These are phyloP conservation scores for Hystrix brachyura DNA, from an alignment of 2,113 vertebrate species.

Conservation along the genomic window DNA sequence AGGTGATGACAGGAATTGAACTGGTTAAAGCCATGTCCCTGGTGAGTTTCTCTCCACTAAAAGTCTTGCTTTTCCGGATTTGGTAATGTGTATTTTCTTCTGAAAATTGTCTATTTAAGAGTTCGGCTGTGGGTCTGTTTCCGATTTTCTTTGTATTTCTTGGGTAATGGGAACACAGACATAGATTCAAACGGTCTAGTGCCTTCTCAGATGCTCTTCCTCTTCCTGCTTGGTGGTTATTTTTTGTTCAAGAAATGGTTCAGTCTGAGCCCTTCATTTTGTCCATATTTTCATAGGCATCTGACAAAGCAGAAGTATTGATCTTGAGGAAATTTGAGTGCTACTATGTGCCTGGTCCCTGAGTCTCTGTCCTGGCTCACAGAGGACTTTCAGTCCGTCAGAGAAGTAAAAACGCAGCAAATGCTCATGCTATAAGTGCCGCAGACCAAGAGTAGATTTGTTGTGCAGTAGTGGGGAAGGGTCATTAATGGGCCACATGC, in stretches of 20 bases:
- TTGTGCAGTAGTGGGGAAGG: background rate
- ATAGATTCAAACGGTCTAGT: background rate
- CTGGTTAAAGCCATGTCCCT: background rate
- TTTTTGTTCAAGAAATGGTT: background rate
- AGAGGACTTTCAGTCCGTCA: background rate
- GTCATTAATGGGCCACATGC: background rate
- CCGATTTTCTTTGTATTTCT: background rate
- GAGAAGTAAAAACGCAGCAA: background rate
- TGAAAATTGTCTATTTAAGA: background rate
- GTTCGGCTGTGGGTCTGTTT: background rate
- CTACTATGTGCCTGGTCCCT: background rate
- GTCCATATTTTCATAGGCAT: background rate
- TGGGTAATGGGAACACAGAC: background rate
- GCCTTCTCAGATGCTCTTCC: background rate
- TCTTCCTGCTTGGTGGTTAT: background rate
- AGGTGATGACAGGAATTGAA: background rate
- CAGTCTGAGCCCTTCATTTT: background rate
- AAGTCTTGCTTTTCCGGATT: background rate
- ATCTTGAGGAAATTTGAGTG: background rate
- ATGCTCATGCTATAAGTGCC: background rate
- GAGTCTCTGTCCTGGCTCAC: background rate
- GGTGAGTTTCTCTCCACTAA: constrained; percentile 22
- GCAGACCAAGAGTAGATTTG: background rate
- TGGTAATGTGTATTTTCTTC: background rate
- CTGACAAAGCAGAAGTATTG: background rate